Conservation (phyloP, 2,888 invertebrate genomes). For the Drosophila subsilvestris region DNA sequence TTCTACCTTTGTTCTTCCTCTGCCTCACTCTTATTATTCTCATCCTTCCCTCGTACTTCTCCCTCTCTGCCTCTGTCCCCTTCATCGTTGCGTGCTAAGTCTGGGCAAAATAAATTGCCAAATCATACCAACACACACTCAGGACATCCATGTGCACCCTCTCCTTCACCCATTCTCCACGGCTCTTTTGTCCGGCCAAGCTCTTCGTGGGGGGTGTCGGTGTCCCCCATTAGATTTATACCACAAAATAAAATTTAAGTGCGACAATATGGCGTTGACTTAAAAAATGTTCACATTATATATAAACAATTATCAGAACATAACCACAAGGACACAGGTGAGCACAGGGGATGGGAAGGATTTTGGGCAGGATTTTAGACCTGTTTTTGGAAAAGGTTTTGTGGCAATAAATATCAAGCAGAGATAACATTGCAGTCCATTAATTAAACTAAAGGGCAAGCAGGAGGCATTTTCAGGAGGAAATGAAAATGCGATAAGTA, state of each 20-base stretch:
- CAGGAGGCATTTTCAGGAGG: neutral
- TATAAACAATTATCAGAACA: conserved; percentile 71
- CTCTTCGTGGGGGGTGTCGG: neutral
- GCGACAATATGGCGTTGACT: conserved; percentile 78
- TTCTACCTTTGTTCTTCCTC: conserved; percentile 18
- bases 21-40: neutral
- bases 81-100: conserved; percentile 71
- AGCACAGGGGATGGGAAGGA: neutral
- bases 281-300: conserved; percentile 66
- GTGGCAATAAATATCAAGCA: conserved; percentile 2
- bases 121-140: conserved; percentile 56
- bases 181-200: neutral
- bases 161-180: neutral
- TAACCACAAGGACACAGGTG: conserved; percentile 27
- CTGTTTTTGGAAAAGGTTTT: neutral
- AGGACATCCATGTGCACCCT: conserved; percentile 5
- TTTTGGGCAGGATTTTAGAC: neutral
- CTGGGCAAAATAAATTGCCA: conserved; percentile 72
- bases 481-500: neutral
- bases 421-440: neutral
- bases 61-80: conserved; percentile 20
- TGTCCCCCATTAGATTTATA: conserved; percentile 69
- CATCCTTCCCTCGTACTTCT: neutral
- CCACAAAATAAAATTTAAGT: conserved; percentile 78
- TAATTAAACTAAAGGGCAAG: no score